These are phyloP conservation scores for Spheniscus humboldti DNA, from an alignment of 2,797 vertebrate genomes.

Conservation along the genomic window DNA sequence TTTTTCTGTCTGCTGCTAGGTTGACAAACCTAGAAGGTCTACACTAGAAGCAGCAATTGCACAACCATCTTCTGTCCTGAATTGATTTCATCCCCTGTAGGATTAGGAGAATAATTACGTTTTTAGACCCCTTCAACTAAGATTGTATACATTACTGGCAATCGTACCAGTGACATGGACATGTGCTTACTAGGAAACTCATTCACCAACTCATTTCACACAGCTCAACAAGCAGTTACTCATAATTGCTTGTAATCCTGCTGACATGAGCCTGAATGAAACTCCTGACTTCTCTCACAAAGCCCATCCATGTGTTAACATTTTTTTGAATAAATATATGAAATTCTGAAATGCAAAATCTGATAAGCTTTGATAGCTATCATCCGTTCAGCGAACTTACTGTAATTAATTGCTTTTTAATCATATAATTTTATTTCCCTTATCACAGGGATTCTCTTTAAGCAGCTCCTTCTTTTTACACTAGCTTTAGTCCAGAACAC, in stretches of 20 bases:
- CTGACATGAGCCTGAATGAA: conserved; percentile 39
- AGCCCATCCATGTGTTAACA: neutral
- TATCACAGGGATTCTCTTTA: neutral
- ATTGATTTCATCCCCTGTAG: neutral
- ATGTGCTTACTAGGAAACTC: neutral
- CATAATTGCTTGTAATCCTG: conserved; percentile 48
- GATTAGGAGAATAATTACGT: neutral
- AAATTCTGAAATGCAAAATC: conserved; percentile 17
- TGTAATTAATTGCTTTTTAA: conserved; percentile 39
- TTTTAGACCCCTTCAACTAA: conserved; percentile 24
- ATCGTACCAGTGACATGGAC: neutral
- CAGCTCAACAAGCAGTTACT: conserved; percentile 22
- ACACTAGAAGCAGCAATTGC: neutral
- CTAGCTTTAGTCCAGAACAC: neutral
- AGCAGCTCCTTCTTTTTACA: neutral
- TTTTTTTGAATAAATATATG: neutral
- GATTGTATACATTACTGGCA: neutral
- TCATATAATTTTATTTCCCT: neutral
- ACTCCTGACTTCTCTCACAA: conserved; percentile 41
- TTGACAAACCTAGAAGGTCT: neutral
- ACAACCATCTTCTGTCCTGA: neutral
- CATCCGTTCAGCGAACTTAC: neutral
- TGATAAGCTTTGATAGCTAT: conserved; percentile 54
- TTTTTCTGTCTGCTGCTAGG: neutral
- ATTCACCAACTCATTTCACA: conserved; percentile 46